Evolutionary conservation across 1,140 invertebrate species (phyloP), one percentile per base, ranked within the genome.

Genomic region (Microplitis mediator): DNA sequence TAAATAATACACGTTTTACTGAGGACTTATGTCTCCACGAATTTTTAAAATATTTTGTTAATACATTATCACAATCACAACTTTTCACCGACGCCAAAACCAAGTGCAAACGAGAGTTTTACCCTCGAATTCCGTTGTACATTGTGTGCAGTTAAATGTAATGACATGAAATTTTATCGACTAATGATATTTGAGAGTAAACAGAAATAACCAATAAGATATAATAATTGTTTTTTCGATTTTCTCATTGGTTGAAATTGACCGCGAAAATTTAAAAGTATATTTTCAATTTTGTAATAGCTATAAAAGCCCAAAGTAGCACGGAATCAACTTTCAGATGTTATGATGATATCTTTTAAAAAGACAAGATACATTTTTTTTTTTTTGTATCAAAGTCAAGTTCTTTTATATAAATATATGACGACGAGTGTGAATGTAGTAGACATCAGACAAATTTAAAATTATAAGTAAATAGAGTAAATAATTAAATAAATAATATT

Each of bases 51-150:
- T 52, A 23, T 32, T 67, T 54, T 54, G 34, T 67, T 32, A 67
- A 50, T 34, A 13, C 51, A 67, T 67, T 67, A 34, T 67, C 31
- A 39, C 45, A 31, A 67, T 54, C 36, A 67, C 65, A 67, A 67
- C 50, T 51, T 67, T 67, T 11, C 51, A 67, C 65, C 65, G 65
- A 67, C 65, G 65, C 65, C 16, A 67, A 67, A 67, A 35, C 65
- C 5, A 50, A 50, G 32, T 13, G 23, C 56, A 58, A 58, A 23
- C 56, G 56, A 23, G 23, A 16, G n/a, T 14, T 39, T 35, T 65
- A 52, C 34, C 14, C 60, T 8, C 11, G 11, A 62, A 60, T 60
- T 60, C 14, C 23, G 23, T 23, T 60, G n/a, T 11, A 60, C 3
- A 60, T 32, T 60, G 16, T 60, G 58, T 31, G 58, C 58, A 32